Percentiles rank a stretch among this genome's conserved stretches.
These are phyloP conservation scores for Diadumene lineata DNA, from an alignment of 92 coral and sea anemone species.

Conservation along the genomic window DNA sequence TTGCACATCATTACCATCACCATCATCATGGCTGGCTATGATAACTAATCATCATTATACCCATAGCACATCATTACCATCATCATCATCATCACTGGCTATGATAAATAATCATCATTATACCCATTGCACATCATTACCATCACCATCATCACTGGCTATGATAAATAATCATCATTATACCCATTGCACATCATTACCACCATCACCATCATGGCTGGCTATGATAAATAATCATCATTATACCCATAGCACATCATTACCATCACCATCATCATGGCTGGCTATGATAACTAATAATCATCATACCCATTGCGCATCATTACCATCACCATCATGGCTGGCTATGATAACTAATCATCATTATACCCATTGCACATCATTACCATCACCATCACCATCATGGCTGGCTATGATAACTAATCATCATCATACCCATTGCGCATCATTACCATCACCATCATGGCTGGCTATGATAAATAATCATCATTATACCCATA, in stretches of 20 bases:
- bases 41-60: neutral
- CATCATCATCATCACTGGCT: neutral
- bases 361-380: no score
- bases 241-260: no score
- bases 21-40: no score
- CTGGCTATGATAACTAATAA: no score
- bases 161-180: neutral
- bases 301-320: no score
- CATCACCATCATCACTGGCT: neutral
- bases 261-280: neutral
- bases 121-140: no score
- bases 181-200: neutral
- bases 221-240: neutral
- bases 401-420: no score
- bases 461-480: neutral
- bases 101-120: no score
- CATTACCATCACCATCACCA: neutral
- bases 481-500: neutral
- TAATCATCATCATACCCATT: no score
- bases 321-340: neutral
- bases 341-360: neutral
- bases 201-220: neutral
- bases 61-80: neutral
- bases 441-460: neutral
- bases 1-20: neutral